Conservation (phyloP, 1,140 invertebrate species). For the Aphelenchoides besseyi region DNA sequence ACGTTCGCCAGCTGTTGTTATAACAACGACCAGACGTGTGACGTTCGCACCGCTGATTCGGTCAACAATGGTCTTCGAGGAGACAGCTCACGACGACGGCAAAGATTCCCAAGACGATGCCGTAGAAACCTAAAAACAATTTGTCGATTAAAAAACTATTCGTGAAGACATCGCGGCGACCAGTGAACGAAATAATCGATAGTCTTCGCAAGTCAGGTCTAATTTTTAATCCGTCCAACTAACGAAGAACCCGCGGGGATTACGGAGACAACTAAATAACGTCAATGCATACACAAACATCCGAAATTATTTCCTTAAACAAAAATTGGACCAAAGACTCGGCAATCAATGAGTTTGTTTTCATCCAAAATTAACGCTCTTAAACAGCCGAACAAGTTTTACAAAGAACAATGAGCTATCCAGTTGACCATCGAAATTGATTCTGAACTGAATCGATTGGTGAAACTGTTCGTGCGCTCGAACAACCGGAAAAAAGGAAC, state of each 20-base stretch:
- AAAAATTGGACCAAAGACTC: no score
- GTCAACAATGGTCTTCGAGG: background rate
- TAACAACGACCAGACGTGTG: background rate
- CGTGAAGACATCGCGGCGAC: background rate
- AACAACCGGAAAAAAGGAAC: background rate
- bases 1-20: slow-evolving; percentile 1
- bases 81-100: background rate
- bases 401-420: no score
- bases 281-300: no score
- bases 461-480: background rate
- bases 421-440: no score
- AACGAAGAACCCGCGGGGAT: no score
- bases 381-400: no score
- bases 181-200: background rate
- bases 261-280: no score
- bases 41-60: background rate
- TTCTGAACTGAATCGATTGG: no score
- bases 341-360: no score
- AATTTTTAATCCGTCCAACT: background rate
- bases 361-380: no score
- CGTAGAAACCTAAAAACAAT: background rate
- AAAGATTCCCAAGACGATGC: background rate
- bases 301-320: no score
- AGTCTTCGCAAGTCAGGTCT: background rate
- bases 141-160: background rate